Base-by-base conservation (phyloP, 2,888 invertebrate genomes). In the Protophormia terraenovae region DNA sequence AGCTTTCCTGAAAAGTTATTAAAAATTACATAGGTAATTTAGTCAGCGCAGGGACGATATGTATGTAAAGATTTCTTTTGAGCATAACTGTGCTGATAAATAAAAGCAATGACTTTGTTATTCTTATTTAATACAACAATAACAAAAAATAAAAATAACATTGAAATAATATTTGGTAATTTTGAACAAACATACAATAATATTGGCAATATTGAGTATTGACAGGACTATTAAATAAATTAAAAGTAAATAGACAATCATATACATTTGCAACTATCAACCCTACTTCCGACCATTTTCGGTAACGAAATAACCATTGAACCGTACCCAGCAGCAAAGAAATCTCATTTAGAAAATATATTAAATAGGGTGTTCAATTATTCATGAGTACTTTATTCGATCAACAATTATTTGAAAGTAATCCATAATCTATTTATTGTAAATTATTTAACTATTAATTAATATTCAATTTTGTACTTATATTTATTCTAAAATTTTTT, bases 211-310 rank as follows among this genome's bases (percentile, higher is more conserved):
- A 72, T 72, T 72, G 58, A 14, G 24, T 41, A 72, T 58, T 72
- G 71, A 41, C 41, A 55, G 71, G 71, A 53, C 71, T 55, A 72
- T 72, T 58, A 71, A 64, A 58, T 58, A 72, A 72, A 72, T 72
- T 72, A 72, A 38, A 55, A 72, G 71, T 55, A 24, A 55, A 35
- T 55, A 27, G 55, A 41, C 41, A 58, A 55, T 53, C 47, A 50
- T 24, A 41, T 22, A 60, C 60, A 64, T 64, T 27, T 24, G 45
- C 64, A 3, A 64, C 45, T 64, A 60, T 35, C 5, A 32, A 8
- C 32, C 60, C 32, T 32, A 32, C 16, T 60, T 60, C 19, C 29
- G n/a, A 29, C 16, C 32, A 32, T 32, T 32, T 60, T 32, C 7
- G 32, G 19, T 27, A 41, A 27, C 22, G 7, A 45, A 64, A 38